These are phyloP conservation scores for Xestia ashworthii DNA, from an alignment of 2,888 invertebrate species.

Conservation along the genomic window DNA sequence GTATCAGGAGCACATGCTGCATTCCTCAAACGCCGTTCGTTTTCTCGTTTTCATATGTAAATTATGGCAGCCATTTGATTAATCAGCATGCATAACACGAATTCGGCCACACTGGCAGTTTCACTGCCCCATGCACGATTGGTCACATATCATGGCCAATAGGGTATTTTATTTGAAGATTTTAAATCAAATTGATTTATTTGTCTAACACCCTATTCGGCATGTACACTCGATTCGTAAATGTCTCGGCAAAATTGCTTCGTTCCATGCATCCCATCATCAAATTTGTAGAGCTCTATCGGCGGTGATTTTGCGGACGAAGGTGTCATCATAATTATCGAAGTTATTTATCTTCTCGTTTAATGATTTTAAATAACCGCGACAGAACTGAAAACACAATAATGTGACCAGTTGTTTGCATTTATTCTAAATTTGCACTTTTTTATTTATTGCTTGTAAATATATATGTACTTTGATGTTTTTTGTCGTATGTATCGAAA, in stretches of 20 bases:
- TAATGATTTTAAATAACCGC: not conserved
- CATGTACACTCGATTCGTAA: not conserved
- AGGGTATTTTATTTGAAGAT: slow-evolving; percentile 4
- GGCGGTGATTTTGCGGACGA: not conserved
- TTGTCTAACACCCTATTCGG: slow-evolving; percentile 15
- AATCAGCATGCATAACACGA: slow-evolving; percentile 37
- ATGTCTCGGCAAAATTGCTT: not conserved
- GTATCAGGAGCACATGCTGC: slow-evolving; percentile 28
- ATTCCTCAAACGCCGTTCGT: slow-evolving; percentile 35
- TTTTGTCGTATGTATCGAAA: slow-evolving; percentile 22
- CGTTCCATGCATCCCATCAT: not conserved
- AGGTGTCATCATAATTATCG: not conserved
- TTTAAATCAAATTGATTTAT: not conserved
- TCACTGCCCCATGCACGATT: slow-evolving; percentile 38
- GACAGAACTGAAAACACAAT: slow-evolving; percentile 6
- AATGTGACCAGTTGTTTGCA: slow-evolving; percentile 32
- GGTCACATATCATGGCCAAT: slow-evolving; percentile 37
- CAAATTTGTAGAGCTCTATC: not conserved
- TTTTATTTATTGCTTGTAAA: slow-evolving; percentile 33
- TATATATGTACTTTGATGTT: slow-evolving; percentile 3
- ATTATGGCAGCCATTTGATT: slow-evolving; percentile 16
- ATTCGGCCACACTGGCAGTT: slow-evolving; percentile 44
- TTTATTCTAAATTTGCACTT: slow-evolving; percentile 33
- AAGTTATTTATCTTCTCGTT: not conserved
- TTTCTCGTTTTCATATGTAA: slow-evolving; percentile 15